Conservation (phyloP, 2,888 invertebrate genomes). For the Polyommatus icarus region DNA sequence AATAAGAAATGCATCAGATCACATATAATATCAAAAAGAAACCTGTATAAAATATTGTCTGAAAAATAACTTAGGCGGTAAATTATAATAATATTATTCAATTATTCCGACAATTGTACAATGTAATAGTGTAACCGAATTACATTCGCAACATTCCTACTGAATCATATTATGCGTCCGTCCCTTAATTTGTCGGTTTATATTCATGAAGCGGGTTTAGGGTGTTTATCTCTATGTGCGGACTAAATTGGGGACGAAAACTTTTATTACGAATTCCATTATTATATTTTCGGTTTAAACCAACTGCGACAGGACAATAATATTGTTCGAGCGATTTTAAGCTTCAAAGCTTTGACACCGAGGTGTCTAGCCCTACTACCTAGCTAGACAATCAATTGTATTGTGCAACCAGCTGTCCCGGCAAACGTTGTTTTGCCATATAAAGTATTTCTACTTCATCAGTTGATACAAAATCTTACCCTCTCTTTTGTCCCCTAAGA, state of each 20-base stretch:
- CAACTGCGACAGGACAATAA: background rate
- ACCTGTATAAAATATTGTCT: no score
- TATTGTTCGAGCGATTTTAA: no score
- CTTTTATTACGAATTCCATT: conserved; percentile 50
- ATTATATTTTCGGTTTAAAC: conserved; percentile 35
- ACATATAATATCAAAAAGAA: no score
- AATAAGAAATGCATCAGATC: no score
- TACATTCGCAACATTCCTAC: background rate
- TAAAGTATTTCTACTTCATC: no score
- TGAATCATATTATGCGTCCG: conserved; percentile 62
- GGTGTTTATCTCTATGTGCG: conserved; percentile 64
- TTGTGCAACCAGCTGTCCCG: no score
- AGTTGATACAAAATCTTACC: no score
- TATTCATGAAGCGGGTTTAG: conserved; percentile 68
- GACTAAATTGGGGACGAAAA: conserved; percentile 65
- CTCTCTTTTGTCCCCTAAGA: no score
- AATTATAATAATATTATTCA: background rate
- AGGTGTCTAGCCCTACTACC: no score
- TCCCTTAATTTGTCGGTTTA: conserved; percentile 74
- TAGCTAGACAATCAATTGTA: no score
- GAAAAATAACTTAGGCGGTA: background rate
- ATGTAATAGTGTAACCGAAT: background rate
- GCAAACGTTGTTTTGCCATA: no score
- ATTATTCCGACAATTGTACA: background rate
- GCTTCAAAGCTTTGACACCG: no score